phyloP scores from a whole-genome alignment of 2,888 invertebrate genomes.

The Hermaeophaga mercurialis region DNA sequence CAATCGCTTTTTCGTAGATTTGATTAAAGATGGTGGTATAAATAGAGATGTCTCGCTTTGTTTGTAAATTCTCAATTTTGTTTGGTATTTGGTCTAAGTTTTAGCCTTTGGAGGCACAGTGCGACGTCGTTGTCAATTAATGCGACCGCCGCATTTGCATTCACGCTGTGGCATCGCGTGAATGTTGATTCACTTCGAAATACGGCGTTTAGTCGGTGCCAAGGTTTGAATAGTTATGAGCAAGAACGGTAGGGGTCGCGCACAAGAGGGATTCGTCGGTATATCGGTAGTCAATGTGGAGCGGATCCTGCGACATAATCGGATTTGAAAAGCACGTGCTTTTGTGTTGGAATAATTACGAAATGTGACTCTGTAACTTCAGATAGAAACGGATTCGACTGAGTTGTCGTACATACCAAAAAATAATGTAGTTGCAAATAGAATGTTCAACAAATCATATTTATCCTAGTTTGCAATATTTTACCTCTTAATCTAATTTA shows the following conservation, averaged over 20 bases:
- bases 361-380: constrained; percentile 21
- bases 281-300: constrained; percentile 24
- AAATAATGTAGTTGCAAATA: too few species aligned
- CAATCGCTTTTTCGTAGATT: too few species aligned
- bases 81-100: too few species aligned
- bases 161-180: constrained; percentile 27
- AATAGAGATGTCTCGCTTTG: too few species aligned
- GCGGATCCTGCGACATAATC: constrained; percentile 20
- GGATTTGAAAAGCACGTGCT: constrained; percentile 16
- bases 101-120: background rate
- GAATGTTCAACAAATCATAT: too few species aligned
- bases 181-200: constrained; percentile 27
- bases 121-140: constrained; percentile 32
- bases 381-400: constrained; percentile 14
- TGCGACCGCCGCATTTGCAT: constrained; percentile 34
- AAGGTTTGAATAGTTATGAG: constrained; percentile 30
- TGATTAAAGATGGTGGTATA: too few species aligned
- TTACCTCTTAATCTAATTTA: too few species aligned
- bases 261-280: constrained; percentile 15
- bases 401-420: too few species aligned
- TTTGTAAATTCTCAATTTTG: too few species aligned
- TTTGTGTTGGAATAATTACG: constrained; percentile 19
- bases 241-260: constrained; percentile 3
- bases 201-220: constrained; percentile 27
- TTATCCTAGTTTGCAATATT: too few species aligned